Conservation (phyloP, 2,113 vertebrate species). For the Pterocles gutturalis region DNA sequence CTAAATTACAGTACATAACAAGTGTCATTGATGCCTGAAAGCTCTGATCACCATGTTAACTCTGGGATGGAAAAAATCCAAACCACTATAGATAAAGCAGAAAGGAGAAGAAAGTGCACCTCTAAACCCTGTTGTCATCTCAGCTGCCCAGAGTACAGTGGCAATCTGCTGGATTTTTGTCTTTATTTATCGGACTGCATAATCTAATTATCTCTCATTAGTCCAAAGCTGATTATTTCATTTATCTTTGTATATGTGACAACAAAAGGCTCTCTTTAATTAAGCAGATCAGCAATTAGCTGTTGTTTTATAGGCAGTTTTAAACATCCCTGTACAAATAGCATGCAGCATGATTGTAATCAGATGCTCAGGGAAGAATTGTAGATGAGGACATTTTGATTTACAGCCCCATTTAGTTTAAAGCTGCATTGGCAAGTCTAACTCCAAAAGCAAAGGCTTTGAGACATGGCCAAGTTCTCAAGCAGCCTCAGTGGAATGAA, state of each 20-base stretch:
- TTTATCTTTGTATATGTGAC: conserved; percentile 91
- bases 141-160: conserved; percentile 54
- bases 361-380: conserved; percentile 74
- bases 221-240: conserved; percentile 89
- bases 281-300: conserved; percentile 89
- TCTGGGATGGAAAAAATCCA: background rate
- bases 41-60: background rate
- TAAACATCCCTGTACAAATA: conserved; percentile 83
- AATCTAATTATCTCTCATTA: conserved; percentile 92
- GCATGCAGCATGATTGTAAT: conserved; percentile 79
- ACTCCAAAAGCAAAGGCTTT: conserved; percentile 46
- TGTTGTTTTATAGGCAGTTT: conserved; percentile 86
- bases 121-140: conserved; percentile 26
- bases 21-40: background rate
- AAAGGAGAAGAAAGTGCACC: background rate
- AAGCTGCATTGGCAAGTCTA: conserved; percentile 60
- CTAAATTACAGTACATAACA: background rate
- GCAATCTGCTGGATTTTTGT: conserved; percentile 73
- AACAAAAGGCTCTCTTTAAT: conserved; percentile 88
- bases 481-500: background rate
- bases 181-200: conserved; percentile 85
- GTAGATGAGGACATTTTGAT: conserved; percentile 77
- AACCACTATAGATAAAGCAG: background rate
- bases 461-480: background rate
- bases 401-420: conserved; percentile 77